These are phyloP conservation scores for Mesorhabditis sp. DNA, from an alignment of 2,888 invertebrate genomes.

Conservation along the genomic window DNA sequence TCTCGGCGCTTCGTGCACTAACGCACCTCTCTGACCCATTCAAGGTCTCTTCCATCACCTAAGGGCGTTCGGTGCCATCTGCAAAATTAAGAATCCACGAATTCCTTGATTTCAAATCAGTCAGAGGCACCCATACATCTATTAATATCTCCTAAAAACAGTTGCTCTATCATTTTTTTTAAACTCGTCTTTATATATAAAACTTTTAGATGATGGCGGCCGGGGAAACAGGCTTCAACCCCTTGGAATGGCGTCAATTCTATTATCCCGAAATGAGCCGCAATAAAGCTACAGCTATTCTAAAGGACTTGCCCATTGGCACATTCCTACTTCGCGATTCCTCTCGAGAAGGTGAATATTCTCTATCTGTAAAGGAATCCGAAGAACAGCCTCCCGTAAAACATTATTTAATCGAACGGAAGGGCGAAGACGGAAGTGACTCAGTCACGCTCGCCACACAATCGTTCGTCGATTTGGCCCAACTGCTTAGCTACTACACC, in stretches of 20 bases:
- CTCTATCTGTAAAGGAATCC: neutral
- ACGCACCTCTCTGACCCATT: too few relatives aligned
- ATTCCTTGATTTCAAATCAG: too few relatives aligned
- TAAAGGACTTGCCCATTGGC: neutral
- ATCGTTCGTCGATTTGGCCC: constrained; percentile 2
- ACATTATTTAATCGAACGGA: neutral
- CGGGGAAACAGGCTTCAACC: neutral
- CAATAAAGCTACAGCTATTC: neutral
- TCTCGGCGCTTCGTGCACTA: too few relatives aligned
- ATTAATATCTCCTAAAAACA: too few relatives aligned
- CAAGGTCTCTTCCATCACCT: too few relatives aligned
- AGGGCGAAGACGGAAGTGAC: neutral
- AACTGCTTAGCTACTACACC: neutral
- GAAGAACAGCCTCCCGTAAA: neutral
- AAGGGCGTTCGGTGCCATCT: too few relatives aligned
- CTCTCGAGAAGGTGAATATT: neutral
- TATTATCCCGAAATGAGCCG: constrained; percentile 2
- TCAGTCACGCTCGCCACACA: neutral
- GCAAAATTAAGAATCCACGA: too few relatives aligned
- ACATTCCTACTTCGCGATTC: neutral
- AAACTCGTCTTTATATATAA: too few relatives aligned
- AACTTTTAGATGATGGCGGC: constrained; percentile 1
- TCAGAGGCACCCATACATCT: too few relatives aligned
- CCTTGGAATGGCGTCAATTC: neutral
- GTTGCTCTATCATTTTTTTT: too few relatives aligned